Evolutionary conservation across 1,140 invertebrate species (phyloP), one percentile per base, ranked within the genome.

Genomic region (Psix sp.): DNA sequence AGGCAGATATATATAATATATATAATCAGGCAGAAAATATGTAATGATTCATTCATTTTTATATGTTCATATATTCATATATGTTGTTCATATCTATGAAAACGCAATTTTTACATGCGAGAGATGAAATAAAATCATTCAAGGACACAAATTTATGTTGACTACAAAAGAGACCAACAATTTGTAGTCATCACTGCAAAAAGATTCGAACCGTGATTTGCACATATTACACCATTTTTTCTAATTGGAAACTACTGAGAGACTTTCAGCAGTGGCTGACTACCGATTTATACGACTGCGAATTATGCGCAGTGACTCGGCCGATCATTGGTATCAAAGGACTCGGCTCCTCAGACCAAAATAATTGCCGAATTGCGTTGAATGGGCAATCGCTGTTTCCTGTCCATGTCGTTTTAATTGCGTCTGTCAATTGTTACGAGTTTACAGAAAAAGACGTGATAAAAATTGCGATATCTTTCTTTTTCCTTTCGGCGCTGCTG

Each of bases 261-360:
- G 56, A 56, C 20, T 56, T 56, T 62, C 57, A 48, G 66, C 66
- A 48, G 48, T 24, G 17, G 57, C 14, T 38, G 48, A 70, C 54
- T 36, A 10, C 45, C 35, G 67, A 71, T 57, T 71, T 56, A 56
- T 71, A 40, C 36, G 57, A 56, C 57, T 46, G 35, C 51, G 16
- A 71, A 71, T 71, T 71, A 71, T 56, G 24, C 36, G 13, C 43
- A 20, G 49, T 71, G 67, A 71, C 67, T 71, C 57, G 49, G 20
- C 67, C 51, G 67, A 54, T 63, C 49, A 42, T 36, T 14, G 43
- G 21, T 56, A 43, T 63, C 57, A 57, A 71, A 57, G 43, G 43
- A n/a, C n/a, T n/a, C n/a, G n/a, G n/a, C n/a, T n/a, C n/a, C n/a
- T n/a, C n/a, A n/a, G 54, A 17, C 57, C 17, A 21, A 57, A 71